Evolutionary conservation across 2,888 invertebrate species (phyloP), one percentile per base, ranked within the genome.

Genomic region (Margaritifera margaritifera): DNA sequence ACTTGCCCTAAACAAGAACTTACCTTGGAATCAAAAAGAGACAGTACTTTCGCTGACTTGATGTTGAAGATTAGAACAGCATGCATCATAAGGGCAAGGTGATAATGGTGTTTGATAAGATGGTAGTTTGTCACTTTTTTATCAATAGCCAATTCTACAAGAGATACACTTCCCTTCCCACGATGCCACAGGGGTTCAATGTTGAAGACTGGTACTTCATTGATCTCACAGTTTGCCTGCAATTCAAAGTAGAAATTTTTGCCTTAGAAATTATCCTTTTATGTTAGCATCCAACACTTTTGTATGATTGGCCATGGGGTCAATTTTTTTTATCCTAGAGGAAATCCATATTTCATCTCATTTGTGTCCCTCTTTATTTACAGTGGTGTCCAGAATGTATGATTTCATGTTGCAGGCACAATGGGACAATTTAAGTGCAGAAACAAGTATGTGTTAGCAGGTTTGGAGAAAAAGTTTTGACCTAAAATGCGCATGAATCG

Each of bases 31-130:
- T 97, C 96, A 86, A 95, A 97, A 25, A 98, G 90, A 62, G 94
- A 73, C 94, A 91, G 15, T 93, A 95, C 88, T 94, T 95, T 62
- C 92, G 88, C 82, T 51, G 87, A 86, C 80, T 89, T 95, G 63
- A 97, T 89, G 81, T 93, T 93, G 84, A 96, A 95, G 77, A 93
- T 92, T 25, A 95, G 93, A 79, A 96, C 93, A 89, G 96, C 94
- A 79, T 94, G 93, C 67, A 97, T 91, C 1, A 94, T 93, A 74
- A 93, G 92, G 2, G 94, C 93, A 66, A 97, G 91, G 89, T 96
- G 95, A 81, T 94, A 93, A 89, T 97, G 96, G 68, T 96, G 91
- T 80, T 94, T 92, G 15, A 97, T 90, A 76, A 96, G 91, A 79
- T 94, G 94, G 74, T 93, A 93, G 89, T 95, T 94, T 1, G 94